phyloP scores from a whole-genome alignment of 2,113 vertebrate species.

The Paraplagusia blochii region DNA sequence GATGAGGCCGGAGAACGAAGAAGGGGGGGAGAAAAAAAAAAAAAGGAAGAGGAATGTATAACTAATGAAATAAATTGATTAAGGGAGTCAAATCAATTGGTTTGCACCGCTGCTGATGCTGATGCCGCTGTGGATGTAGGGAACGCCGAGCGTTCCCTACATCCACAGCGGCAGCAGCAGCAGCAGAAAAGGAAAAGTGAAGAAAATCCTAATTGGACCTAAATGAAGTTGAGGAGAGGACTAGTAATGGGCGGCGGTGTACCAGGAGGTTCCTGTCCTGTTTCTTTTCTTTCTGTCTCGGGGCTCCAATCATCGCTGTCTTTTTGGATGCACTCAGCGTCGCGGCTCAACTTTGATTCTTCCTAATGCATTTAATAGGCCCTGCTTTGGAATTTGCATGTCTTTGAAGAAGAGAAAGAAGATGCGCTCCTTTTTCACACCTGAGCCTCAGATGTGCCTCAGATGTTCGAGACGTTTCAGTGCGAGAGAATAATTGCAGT shows the following conservation, averaged over 20 bases:
- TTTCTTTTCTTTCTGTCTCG: conserved; percentile 2
- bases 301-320: conserved; percentile 50
- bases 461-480: conserved; percentile 27
- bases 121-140: conserved; percentile 64
- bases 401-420: conserved; percentile 72
- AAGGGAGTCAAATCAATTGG: conserved; percentile 89
- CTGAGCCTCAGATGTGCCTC: conserved; percentile 44
- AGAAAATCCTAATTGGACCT: conserved; percentile 84
- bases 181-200: conserved; percentile 67
- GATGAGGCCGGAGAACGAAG: conserved; percentile 15
- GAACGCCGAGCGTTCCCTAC: too few relatives aligned
- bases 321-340: conserved; percentile 61
- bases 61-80: conserved; percentile 96
- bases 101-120: conserved; percentile 70
- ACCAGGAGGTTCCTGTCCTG: background rate
- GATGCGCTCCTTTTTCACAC: conserved; percentile 53
- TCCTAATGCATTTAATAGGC: conserved; percentile 75
- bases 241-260: conserved; percentile 66
- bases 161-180: too few relatives aligned
- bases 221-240: conserved; percentile 84
- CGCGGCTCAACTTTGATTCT: conserved; percentile 71
- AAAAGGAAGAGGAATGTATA: conserved; percentile 80
- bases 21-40: conserved; percentile 31
- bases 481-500: conserved; percentile 57
- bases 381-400: conserved; percentile 66